A percentile compares a stretch with the other conserved stretches of the same genome.
Evolutionary conservation across 2,113 vertebrate species (phyloP).

Genomic region (Emydura subglobosa): DNA sequence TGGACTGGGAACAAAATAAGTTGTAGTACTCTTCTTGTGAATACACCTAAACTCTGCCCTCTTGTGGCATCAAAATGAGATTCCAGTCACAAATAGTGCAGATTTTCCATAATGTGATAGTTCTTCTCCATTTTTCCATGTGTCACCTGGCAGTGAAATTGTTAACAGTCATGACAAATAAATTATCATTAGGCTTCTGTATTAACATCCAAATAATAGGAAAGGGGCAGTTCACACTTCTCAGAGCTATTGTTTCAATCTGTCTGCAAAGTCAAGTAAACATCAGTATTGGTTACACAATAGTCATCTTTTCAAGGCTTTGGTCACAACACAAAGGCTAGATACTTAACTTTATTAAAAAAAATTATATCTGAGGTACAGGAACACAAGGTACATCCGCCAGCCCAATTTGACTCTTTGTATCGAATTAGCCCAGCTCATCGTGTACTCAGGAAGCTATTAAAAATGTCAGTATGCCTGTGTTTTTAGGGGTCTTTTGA

Average conservation of each 20-base stretch:
- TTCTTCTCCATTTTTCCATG: conserved; percentile 7
- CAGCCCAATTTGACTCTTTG: not conserved
- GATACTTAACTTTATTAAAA: not conserved
- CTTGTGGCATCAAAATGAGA: not conserved
- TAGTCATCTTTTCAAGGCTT: not conserved
- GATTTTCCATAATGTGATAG: not conserved
- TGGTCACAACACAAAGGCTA: not conserved
- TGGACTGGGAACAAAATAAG: not conserved
- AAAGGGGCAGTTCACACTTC: not conserved
- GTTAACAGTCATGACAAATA: not conserved
- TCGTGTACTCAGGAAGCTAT: not conserved
- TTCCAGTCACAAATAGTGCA: not conserved
- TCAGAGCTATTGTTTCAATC: not conserved
- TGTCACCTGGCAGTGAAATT: not conserved
- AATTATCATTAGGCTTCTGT: not conserved
- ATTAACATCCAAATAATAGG: not conserved
- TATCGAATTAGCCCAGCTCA: not conserved
- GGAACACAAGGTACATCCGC: not conserved
- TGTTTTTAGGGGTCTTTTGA: not conserved
- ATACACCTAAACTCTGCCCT: not conserved
- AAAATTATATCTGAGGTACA: not conserved
- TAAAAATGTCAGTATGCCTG: not conserved
- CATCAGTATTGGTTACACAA: not conserved
- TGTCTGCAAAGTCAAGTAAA: not conserved
- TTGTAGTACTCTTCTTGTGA: not conserved